Base-by-base conservation (phyloP, 2,888 invertebrate species). In the Lasioglossum figueresi region DNA sequence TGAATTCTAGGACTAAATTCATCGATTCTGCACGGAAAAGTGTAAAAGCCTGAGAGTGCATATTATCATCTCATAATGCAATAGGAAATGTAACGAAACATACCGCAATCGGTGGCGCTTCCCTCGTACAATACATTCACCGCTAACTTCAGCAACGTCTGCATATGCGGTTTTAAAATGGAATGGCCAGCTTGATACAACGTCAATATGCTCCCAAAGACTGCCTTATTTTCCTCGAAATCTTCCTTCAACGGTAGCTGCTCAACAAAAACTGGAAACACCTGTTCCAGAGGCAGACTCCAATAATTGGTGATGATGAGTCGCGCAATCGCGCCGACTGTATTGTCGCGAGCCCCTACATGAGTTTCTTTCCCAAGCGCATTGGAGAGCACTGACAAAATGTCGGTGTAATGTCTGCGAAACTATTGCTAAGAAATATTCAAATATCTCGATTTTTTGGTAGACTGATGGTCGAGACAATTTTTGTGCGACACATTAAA, bases 291-390 rank as follows among this genome's bases (percentile, higher is more conserved):
- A 34, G 98, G 98, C 83, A 98, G 95, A 88, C 96, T 95, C 80
- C 94, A 94, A 70, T 96, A 95, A 94, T 97, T 97, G 3, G 96
- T 96, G 59, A 96, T 95, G 76, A 98, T 97, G 92, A 98, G 96
- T 82, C 97, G 96, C 43, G 97, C 97, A 77, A 97, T 96, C 52
- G 98, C 97, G 76, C 97, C 98, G 94, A 97, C 97, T 88, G 98
- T 97, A 93, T 98, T 98, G 93, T 98, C 98, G 83, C 97, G 95
- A 6, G 97, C 97, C 63, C 97, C 96, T 0, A 96, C 95, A 91
- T 97, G 96, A n/a, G 95, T 95, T 94, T 98, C 98, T 82, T 95
- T 96, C 6, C 96, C 94, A 79, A 97, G 96, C n/a, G 96, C 96
- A 56, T 95, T 95, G 1, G 97, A 97, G n/a, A 98, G 94, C 12